Conservation (phyloP, 2,113 vertebrate species). For the Corvus cornix region DNA sequence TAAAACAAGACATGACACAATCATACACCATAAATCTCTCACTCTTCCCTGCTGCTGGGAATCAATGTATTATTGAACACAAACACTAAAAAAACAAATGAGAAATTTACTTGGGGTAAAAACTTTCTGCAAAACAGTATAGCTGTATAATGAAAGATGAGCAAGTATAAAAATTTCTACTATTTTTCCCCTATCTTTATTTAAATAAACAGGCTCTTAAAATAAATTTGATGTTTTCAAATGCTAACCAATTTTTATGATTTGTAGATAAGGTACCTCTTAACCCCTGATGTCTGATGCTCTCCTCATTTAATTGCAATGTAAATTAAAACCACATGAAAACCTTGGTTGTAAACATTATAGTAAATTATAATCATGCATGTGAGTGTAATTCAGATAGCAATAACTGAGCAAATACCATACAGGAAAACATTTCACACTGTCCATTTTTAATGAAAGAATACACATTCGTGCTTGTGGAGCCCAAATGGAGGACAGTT, state of each 20-base stretch:
- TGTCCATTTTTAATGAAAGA: conserved; percentile 40
- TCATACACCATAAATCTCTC: conserved; percentile 88
- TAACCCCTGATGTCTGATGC: conserved; percentile 17
- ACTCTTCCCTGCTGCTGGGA: conserved; percentile 85
- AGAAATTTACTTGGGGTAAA: conserved; percentile 83
- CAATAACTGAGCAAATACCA: conserved; percentile 43
- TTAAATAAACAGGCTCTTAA: conserved; percentile 44
- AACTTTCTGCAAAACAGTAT: conserved; percentile 76
- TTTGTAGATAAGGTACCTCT: conserved; percentile 55
- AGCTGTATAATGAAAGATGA: conserved; percentile 27
- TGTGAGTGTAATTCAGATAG: conserved; percentile 45
- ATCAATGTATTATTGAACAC: conserved; percentile 89
- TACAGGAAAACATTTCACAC: conserved; percentile 42
- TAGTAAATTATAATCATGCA: conserved; percentile 60
- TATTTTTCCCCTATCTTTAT: not conserved
- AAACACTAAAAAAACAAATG: conserved; percentile 83
- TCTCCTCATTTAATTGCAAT: conserved; percentile 44
- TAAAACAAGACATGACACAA: conserved; percentile 91
- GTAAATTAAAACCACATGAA: conserved; percentile 62
- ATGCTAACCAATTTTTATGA: conserved; percentile 47
- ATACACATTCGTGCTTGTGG: not conserved
- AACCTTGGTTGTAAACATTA: conserved; percentile 62
- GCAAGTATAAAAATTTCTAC: not conserved
- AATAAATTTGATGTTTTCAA: conserved; percentile 40
- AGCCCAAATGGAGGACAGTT: conserved; percentile 33